Percentiles rank a stretch among this genome's conserved stretches.
Conservation (phyloP, 1,140 invertebrate species). For the Whitmania pigra region DNA sequence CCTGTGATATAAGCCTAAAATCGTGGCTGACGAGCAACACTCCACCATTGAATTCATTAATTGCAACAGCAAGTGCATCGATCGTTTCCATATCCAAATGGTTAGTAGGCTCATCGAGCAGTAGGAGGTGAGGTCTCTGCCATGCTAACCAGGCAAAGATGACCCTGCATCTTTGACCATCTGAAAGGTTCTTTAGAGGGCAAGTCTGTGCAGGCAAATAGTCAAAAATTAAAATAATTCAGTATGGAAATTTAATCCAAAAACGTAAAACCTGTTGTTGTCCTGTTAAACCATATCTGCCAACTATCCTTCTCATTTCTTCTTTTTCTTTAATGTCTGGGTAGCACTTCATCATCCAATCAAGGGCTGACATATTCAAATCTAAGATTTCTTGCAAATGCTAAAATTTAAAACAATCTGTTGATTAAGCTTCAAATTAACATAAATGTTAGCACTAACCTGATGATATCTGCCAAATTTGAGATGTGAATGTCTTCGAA, state of each 20-base stretch:
- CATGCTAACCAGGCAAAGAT: slow-evolving; percentile 94
- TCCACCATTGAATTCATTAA: slow-evolving; percentile 94
- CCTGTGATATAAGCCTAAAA: slow-evolving; percentile 94
- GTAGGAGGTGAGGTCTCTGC: slow-evolving; percentile 81
- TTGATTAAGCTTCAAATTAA: not conserved
- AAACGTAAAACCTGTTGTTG: slow-evolving; percentile 69
- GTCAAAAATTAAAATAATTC: slow-evolving; percentile 20
- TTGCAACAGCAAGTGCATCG: slow-evolving; percentile 89
- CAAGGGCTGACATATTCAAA: slow-evolving; percentile 80
- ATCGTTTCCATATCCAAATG: slow-evolving; percentile 99
- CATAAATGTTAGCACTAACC: slow-evolving; percentile 32
- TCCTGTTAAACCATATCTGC: slow-evolving; percentile 87
- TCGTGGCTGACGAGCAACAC: slow-evolving; percentile 95
- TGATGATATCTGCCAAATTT: slow-evolving; percentile 96
- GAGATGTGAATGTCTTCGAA: slow-evolving; percentile 91
- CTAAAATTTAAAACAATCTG: slow-evolving; percentile 33
- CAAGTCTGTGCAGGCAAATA: slow-evolving; percentile 55
- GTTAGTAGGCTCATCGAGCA: slow-evolving; percentile 96
- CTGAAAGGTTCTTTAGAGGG: slow-evolving; percentile 89
- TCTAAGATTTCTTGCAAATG: slow-evolving; percentile 93
- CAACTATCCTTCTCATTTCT: slow-evolving; percentile 98
- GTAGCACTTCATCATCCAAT: slow-evolving; percentile 95
- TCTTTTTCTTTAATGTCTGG: slow-evolving; percentile 94
- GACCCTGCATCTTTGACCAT: slow-evolving; percentile 93
- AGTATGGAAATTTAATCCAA: not conserved